These are phyloP conservation scores for Drosophila parabipectinata DNA, from an alignment of 1,140 invertebrate species.

Conservation along the genomic window DNA sequence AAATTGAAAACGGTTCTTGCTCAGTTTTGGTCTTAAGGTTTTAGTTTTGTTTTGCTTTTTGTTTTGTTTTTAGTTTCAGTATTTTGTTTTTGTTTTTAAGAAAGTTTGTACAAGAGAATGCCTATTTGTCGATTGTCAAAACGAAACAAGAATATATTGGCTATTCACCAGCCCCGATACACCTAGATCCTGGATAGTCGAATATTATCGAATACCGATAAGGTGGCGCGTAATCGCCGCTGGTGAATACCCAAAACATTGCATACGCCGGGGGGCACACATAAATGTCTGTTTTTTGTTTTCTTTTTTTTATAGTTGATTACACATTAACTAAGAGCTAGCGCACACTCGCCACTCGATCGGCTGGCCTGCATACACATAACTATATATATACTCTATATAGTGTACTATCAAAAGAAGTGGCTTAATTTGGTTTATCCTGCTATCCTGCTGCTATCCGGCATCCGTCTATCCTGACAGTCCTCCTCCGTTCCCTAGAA, in stretches of 20 bases:
- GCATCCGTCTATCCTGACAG: neutral
- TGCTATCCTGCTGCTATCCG: neutral
- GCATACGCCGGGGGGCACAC: conserved; percentile 22
- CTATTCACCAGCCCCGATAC: neutral
- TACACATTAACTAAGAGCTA: conserved; percentile 65
- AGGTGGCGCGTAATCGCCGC: neutral
- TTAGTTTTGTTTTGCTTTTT: conserved; percentile 34
- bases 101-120: conserved; percentile 83
- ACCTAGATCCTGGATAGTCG: neutral
- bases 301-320: conserved; percentile 43
- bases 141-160: conserved; percentile 70
- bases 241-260: conserved; percentile 12
- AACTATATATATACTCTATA: conserved; percentile 27
- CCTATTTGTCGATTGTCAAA: conserved; percentile 85
- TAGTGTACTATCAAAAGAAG: conserved; percentile 53
- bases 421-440: conserved; percentile 57
- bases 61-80: conserved; percentile 26
- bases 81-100: conserved; percentile 47
- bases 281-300: conserved; percentile 47
- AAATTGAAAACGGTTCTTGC: conserved; percentile 42
- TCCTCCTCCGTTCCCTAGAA: conserved; percentile 45
- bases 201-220: neutral
- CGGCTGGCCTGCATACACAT: conserved; percentile 27
- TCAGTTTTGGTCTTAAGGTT: conserved; percentile 63
- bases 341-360: conserved; percentile 38